Conservation (phyloP, 2,888 invertebrate genomes). For the Drosophila austrosaltans region DNA sequence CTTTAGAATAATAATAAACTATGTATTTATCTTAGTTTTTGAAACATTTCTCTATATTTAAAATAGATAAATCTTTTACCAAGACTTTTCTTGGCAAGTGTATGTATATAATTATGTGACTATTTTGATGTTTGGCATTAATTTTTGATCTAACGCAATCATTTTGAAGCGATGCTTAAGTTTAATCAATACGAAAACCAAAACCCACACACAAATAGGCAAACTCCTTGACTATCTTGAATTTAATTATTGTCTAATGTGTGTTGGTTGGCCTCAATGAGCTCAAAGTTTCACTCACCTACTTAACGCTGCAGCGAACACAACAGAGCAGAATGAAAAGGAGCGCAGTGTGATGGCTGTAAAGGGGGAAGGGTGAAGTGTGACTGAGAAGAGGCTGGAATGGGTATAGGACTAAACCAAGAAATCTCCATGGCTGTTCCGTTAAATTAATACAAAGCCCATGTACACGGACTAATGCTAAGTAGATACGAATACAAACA, state of each 20-base stretch:
- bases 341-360: not conserved
- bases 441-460: slow-evolving; percentile 76
- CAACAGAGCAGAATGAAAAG: slow-evolving; percentile 10
- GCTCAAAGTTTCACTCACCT: slow-evolving; percentile 36
- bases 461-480: slow-evolving; percentile 68
- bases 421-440: slow-evolving; percentile 55
- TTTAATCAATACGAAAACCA: slow-evolving; percentile 6
- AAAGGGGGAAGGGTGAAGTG: not conserved
- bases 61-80: no score
- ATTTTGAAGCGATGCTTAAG: slow-evolving; percentile 6
- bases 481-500: slow-evolving; percentile 56
- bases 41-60: no score
- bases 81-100: not conserved
- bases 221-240: slow-evolving; percentile 25
- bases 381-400: not conserved
- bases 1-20: no score
- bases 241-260: slow-evolving; percentile 42
- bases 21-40: no score
- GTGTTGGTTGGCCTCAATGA: slow-evolving; percentile 33
- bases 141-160: slow-evolving; percentile 5
- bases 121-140: not conserved
- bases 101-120: not conserved
- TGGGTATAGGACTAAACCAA: not conserved
- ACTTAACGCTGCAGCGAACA: slow-evolving; percentile 34
- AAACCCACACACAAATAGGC: slow-evolving; percentile 24